Evolutionary conservation across 2,888 invertebrate species (phyloP).

Genomic region (Aproaerema taeniolella): DNA sequence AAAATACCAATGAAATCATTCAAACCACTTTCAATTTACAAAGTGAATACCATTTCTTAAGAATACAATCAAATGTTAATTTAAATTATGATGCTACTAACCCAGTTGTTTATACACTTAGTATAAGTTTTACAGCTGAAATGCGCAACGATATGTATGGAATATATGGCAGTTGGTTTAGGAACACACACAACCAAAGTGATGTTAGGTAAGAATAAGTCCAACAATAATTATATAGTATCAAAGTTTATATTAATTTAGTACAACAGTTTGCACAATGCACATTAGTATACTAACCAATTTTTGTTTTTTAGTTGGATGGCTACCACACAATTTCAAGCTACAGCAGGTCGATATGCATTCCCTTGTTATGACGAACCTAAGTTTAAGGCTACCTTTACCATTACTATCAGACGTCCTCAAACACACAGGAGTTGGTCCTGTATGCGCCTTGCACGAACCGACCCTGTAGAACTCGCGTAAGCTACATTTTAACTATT

Average conservation of each 20-base stretch:
- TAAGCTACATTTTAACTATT: conserved; percentile 27
- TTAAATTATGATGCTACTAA: conserved; percentile 32
- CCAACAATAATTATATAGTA: no score
- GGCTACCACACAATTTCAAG: conserved; percentile 84
- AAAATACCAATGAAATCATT: conserved; percentile 26
- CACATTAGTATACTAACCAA: neutral
- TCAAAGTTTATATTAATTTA: neutral
- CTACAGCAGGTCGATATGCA: conserved; percentile 81
- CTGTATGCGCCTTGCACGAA: conserved; percentile 74
- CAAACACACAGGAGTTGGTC: conserved; percentile 63
- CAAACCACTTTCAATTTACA: conserved; percentile 22
- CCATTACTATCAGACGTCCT: conserved; percentile 80
- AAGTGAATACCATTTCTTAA: conserved; percentile 41
- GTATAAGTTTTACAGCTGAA: conserved; percentile 38
- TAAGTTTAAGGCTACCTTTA: conserved; percentile 86
- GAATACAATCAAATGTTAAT: conserved; percentile 24
- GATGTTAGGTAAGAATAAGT: conserved; percentile 39
- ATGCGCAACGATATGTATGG: conserved; percentile 63
- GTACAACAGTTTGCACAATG: neutral
- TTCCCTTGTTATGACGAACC: conserved; percentile 92
- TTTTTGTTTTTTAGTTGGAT: conserved; percentile 66
- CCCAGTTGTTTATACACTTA: conserved; percentile 35
- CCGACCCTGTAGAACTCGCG: conserved; percentile 21
- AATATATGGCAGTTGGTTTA: conserved; percentile 61
- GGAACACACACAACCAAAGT: conserved; percentile 26